Conservation (phyloP, 2,888 invertebrate species). For the Saturnia pavonia region DNA sequence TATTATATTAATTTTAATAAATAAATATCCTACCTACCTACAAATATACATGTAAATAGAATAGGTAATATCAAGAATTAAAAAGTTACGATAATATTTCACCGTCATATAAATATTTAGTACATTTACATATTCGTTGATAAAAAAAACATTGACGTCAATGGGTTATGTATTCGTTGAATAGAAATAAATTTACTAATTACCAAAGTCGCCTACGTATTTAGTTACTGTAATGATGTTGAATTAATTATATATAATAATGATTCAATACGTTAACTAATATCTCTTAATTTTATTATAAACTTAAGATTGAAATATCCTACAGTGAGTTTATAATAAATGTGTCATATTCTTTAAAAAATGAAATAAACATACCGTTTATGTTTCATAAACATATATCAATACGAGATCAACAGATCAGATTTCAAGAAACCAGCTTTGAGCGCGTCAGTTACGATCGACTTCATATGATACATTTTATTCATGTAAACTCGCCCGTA, state of each 20-base stretch:
- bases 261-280: background rate
- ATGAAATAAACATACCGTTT: conserved; percentile 3
- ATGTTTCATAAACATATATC: conserved; percentile 7
- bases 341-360: background rate
- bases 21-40: too few species aligned
- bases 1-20: background rate
- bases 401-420: conserved; percentile 8
- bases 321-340: background rate
- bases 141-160: background rate
- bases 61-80: background rate
- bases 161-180: background rate
- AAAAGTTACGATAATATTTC: background rate
- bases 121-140: background rate
- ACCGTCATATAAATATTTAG: background rate
- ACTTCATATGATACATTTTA: conserved; percentile 14
- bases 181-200: background rate
- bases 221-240: background rate
- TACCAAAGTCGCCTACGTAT: background rate
- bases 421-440: conserved; percentile 10
- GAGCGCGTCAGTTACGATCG: conserved; percentile 4
- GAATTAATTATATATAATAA: background rate
- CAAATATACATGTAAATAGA: too few species aligned
- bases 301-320: background rate
- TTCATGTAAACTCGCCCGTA: conserved; percentile 12
- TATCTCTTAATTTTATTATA: background rate